Percentiles rank a stretch among this genome's conserved stretches.
phyloP scores from a whole-genome alignment of 1,140 invertebrate genomes.

The Platorchestia sp. region DNA sequence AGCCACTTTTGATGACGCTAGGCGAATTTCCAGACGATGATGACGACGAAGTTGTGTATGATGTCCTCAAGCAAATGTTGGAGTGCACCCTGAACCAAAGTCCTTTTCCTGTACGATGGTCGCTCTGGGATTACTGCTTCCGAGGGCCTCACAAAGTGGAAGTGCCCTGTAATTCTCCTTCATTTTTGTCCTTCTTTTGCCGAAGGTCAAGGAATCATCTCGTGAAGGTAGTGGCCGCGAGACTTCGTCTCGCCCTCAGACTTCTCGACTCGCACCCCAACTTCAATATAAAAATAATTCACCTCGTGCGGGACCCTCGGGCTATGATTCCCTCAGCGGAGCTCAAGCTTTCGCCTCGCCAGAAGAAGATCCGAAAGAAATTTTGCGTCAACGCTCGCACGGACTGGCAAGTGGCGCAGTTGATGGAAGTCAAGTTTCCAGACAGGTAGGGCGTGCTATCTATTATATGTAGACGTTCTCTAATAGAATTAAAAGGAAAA shows the following conservation, averaged over 20 bases:
- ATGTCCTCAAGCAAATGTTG: not conserved
- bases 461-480: no score
- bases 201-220: not conserved
- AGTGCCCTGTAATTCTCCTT: not conserved
- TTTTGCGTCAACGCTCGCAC: not conserved
- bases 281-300: not conserved
- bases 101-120: not conserved
- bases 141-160: not conserved
- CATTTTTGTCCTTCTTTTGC: not conserved
- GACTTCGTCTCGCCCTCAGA: not conserved
- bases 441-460: no score
- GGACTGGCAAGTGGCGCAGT: not conserved
- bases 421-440: no score
- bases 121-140: not conserved
- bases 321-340: not conserved
- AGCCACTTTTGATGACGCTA: not conserved
- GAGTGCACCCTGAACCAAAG: not conserved
- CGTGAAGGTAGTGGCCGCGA: not conserved
- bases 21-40: not conserved
- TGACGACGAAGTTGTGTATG: not conserved
- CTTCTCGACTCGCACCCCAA: not conserved
- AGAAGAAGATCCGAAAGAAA: not conserved
- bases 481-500: no score
- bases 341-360: not conserved
- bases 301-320: not conserved